Conservation (phyloP, 37 sponge, comb jelly and placozoan genomes). For the Petrosia ficiformis region DNA sequence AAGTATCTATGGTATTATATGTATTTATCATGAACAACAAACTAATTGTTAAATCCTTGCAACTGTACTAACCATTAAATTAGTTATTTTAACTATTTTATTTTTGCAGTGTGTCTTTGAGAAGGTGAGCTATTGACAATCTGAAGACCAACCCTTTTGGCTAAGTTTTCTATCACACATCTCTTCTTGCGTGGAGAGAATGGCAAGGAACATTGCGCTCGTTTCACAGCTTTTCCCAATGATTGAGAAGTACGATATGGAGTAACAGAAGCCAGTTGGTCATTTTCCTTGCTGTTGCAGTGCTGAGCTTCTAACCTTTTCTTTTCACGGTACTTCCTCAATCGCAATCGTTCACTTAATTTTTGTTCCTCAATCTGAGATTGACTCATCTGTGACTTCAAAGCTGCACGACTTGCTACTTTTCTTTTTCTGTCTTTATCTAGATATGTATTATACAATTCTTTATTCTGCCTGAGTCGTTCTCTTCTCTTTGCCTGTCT, state of each 20-base stretch:
- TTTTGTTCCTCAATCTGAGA: conserved; percentile 21
- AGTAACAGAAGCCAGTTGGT: background rate
- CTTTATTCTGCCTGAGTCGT: conserved; percentile 7
- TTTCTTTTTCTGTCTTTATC: conserved; percentile 32
- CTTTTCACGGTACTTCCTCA: background rate
- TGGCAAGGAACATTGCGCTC: background rate
- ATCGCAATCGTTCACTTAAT: background rate
- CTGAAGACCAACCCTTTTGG: background rate
- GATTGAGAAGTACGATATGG: conserved; percentile 6
- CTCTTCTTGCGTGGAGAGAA: background rate
- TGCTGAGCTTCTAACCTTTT: background rate
- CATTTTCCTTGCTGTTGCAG: background rate
- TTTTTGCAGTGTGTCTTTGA: too few relatives aligned
- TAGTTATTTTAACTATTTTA: too few relatives aligned
- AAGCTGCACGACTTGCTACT: background rate
- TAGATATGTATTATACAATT: conserved; percentile 14
- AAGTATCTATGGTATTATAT: too few relatives aligned
- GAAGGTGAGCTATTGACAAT: background rate
- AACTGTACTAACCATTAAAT: too few relatives aligned
- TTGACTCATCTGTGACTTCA: background rate
- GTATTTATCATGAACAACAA: too few relatives aligned
- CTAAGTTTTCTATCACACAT: background rate
- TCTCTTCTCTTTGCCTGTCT: conserved; percentile 5
- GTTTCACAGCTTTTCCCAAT: conserved; percentile 4
- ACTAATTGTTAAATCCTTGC: too few relatives aligned